Conservation (phyloP, 2,113 vertebrate genomes). For the Plestiodon gilberti region DNA sequence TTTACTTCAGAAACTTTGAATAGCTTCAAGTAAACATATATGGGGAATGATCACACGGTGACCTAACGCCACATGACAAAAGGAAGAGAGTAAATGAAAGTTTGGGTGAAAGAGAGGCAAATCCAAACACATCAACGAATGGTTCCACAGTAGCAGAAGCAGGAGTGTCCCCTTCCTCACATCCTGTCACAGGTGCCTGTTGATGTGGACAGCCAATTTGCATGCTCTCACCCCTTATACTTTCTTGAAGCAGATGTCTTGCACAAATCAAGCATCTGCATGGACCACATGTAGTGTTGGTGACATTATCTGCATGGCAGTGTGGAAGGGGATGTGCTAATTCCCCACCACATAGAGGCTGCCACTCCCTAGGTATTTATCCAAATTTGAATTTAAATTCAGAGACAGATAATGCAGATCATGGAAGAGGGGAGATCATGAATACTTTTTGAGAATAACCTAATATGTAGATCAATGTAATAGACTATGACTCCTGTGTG, state of each 20-base stretch:
- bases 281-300: background rate
- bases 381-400: background rate
- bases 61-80: too few relatives aligned
- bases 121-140: too few relatives aligned
- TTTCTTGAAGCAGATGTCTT: background rate
- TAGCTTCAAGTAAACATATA: too few relatives aligned
- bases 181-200: too few relatives aligned
- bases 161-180: too few relatives aligned
- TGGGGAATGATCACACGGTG: too few relatives aligned
- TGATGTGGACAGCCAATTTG: background rate
- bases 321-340: background rate
- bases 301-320: background rate
- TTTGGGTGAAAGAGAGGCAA: too few relatives aligned
- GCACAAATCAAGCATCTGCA: background rate
- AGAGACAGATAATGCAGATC: background rate
- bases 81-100: too few relatives aligned
- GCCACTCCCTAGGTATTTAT: background rate
- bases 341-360: background rate
- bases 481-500: rapidly evolving
- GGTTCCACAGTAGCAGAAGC: background rate
- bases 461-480: background rate
- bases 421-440: background rate
- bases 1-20: too few relatives aligned
- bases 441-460: background rate
- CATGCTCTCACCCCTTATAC: background rate